Conservation (phyloP, 2,113 vertebrate genomes). For the Gallinago media region DNA sequence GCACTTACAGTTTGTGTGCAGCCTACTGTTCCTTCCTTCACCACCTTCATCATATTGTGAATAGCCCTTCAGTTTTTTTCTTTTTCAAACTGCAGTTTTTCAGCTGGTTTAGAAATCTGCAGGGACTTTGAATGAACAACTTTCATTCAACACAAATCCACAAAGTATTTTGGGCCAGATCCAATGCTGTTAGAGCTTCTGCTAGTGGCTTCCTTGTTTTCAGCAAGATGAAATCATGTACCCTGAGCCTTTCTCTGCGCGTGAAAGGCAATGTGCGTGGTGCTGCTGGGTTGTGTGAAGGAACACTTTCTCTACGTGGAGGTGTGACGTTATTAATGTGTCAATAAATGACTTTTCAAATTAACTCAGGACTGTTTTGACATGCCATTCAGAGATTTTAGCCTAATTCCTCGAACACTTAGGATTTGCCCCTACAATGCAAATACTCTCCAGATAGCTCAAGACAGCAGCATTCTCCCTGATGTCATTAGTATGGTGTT, state of each 20-base stretch:
- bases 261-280: fast-evolving
- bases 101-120: background rate
- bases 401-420: background rate
- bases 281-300: background rate
- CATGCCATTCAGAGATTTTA: background rate
- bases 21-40: background rate
- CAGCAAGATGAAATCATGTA: background rate
- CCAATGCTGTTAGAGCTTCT: background rate
- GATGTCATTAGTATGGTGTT: background rate
- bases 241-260: background rate
- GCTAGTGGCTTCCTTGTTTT: background rate
- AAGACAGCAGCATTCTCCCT: background rate
- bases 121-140: background rate
- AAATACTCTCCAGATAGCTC: background rate
- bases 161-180: background rate
- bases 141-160: background rate
- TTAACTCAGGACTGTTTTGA: background rate
- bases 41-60: background rate
- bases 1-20: background rate
- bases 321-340: fast-evolving
- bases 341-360: background rate
- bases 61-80: background rate
- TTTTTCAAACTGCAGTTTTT: background rate
- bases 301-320: fast-evolving
- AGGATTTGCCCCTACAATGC: background rate